A percentile compares a stretch with the other conserved stretches of the same genome.
Conservation (phyloP, 2,113 vertebrate genomes). For the Xenopus laevis region DNA sequence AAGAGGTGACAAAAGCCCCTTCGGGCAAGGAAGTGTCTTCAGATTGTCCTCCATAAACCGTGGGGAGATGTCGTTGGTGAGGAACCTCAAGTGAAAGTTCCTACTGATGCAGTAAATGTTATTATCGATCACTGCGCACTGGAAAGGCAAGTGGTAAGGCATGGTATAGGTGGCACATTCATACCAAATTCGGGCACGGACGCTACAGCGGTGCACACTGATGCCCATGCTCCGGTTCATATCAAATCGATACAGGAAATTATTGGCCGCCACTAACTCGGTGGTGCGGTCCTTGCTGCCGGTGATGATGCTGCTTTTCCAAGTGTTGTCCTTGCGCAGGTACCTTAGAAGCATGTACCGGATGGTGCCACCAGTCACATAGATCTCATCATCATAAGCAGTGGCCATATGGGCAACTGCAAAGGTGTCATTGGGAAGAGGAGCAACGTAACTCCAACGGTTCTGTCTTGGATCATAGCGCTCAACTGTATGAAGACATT, state of each 20-base stretch:
- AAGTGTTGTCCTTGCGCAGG: slow-evolving; percentile 61
- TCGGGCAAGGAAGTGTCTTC: slow-evolving; percentile 65
- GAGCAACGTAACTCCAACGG: slow-evolving; percentile 78
- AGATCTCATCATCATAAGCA: slow-evolving; percentile 74
- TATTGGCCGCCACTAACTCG: slow-evolving; percentile 69
- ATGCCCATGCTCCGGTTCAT: slow-evolving; percentile 71
- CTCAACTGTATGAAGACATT: slow-evolving; percentile 85
- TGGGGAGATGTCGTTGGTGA: slow-evolving; percentile 78
- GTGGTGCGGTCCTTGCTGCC: slow-evolving; percentile 69
- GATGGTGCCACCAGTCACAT: slow-evolving; percentile 80
- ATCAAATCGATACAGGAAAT: slow-evolving; percentile 86
- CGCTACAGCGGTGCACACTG: slow-evolving; percentile 77
- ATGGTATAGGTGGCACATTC: slow-evolving; percentile 66
- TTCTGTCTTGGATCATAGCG: slow-evolving; percentile 81
- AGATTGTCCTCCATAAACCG: slow-evolving; percentile 70
- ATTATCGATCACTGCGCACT: slow-evolving; percentile 65
- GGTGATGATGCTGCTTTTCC: slow-evolving; percentile 61
- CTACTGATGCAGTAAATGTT: slow-evolving; percentile 77
- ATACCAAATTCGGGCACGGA: slow-evolving; percentile 80
- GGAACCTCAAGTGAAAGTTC: slow-evolving; percentile 70
- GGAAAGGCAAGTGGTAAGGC: slow-evolving; percentile 63
- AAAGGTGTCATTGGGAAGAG: slow-evolving; percentile 83
- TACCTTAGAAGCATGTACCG: slow-evolving; percentile 79
- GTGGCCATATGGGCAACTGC: slow-evolving; percentile 83
- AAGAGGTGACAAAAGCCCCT: slow-evolving; percentile 72